phyloP scores from a whole-genome alignment of 1,140 invertebrate genomes.

The Bemisia tabaci region DNA sequence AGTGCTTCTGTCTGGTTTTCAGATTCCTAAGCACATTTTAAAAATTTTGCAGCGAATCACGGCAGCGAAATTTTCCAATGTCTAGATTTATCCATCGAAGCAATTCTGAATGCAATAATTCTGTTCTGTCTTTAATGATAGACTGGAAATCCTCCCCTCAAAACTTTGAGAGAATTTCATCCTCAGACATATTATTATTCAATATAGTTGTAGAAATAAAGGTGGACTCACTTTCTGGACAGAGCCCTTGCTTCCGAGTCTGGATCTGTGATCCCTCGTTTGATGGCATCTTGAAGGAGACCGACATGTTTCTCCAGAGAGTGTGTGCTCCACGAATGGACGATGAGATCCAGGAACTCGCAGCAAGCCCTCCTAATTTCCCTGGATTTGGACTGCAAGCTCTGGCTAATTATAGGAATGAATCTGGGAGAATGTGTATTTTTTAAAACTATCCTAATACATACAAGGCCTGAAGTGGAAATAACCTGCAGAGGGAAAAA shows the following conservation, averaged over 20 bases:
- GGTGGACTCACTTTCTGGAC: slow-evolving; percentile 43
- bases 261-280: slow-evolving; percentile 81
- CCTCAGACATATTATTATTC: too few relatives aligned
- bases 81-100: too few relatives aligned
- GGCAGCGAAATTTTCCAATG: too few relatives aligned
- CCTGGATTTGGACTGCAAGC: slow-evolving; percentile 75
- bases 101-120: too few relatives aligned
- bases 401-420: slow-evolving; percentile 71
- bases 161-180: too few relatives aligned
- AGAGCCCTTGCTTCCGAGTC: slow-evolving; percentile 70
- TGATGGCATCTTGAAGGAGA: slow-evolving; percentile 67
- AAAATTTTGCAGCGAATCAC: too few relatives aligned
- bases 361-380: slow-evolving; percentile 71
- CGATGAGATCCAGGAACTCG: slow-evolving; percentile 71
- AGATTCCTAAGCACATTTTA: too few relatives aligned
- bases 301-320: slow-evolving; percentile 67
- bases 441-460: slow-evolving; percentile 78
- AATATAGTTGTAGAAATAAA: too few relatives aligned
- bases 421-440: slow-evolving; percentile 72
- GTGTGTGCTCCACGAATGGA: slow-evolving; percentile 71
- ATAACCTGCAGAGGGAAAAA: slow-evolving; percentile 34
- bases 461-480: slow-evolving; percentile 73
- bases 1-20: too few relatives aligned
- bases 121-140: too few relatives aligned
- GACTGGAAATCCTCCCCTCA: too few relatives aligned